Conservation (phyloP, 2,888 invertebrate species). For the Euzophera pinguis region DNA sequence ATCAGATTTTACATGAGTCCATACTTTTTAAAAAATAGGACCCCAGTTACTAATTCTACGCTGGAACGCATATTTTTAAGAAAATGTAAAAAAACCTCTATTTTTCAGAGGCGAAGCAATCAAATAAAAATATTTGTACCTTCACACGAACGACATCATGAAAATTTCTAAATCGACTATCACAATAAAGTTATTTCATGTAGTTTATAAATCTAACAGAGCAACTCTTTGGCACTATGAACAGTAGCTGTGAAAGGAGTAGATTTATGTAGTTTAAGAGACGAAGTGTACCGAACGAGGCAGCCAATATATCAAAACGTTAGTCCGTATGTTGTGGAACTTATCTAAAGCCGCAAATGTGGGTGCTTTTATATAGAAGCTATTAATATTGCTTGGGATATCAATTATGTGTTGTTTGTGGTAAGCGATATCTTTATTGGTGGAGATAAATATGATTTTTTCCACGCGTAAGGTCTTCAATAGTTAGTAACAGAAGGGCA, state of each 20-base stretch:
- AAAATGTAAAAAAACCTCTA: too few species aligned
- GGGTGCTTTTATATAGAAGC: neutral
- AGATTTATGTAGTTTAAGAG: conserved; percentile 14
- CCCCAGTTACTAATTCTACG: too few species aligned
- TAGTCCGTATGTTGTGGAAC: neutral
- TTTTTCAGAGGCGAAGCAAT: too few species aligned
- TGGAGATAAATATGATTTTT: too few species aligned
- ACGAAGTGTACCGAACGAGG: neutral
- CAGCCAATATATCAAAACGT: conserved; percentile 13
- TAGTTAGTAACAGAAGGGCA: too few species aligned
- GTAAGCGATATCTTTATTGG: too few species aligned
- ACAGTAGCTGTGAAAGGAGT: neutral
- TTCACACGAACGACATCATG: neutral
- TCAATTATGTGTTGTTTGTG: neutral
- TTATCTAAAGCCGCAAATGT: neutral
- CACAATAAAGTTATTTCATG: neutral
- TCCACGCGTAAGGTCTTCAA: too few species aligned
- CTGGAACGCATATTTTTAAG: too few species aligned
- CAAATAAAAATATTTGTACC: too few species aligned
- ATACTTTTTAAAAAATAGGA: too few species aligned
- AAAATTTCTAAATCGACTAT: neutral
- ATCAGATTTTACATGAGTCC: too few species aligned
- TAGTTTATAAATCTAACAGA: conserved; percentile 3
- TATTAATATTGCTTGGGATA: neutral
- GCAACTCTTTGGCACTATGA: neutral